phyloP scores from a whole-genome alignment of 2,888 invertebrate genomes.

The Boloria euphrosyne region DNA sequence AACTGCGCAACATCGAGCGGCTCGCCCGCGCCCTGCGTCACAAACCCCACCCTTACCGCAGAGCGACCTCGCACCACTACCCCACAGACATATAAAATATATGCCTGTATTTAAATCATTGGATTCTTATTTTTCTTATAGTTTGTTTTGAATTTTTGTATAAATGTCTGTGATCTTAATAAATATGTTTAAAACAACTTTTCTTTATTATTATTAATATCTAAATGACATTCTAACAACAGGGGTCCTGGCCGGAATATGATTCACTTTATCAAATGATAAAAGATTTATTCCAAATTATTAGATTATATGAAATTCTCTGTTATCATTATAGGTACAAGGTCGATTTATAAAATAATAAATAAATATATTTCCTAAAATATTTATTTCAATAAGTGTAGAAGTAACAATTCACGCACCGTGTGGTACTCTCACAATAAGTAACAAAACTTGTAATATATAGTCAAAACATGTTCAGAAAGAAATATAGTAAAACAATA shows the following conservation, averaged over 20 bases:
- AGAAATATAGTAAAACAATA: conserved; percentile 58
- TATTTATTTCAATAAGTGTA: conserved; percentile 59
- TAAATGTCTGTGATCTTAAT: too few species aligned
- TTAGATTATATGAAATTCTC: not conserved
- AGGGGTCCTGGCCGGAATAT: too few species aligned
- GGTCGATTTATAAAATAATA: conserved; percentile 13
- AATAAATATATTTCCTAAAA: conserved; percentile 43
- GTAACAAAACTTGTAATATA: conserved; percentile 52
- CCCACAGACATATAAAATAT: not conserved
- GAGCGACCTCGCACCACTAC: not conserved
- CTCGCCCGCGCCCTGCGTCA: conserved; percentile 55
- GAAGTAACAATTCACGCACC: conserved; percentile 68
- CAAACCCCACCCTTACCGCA: conserved; percentile 4
- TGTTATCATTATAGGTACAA: not conserved
- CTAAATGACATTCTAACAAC: too few species aligned
- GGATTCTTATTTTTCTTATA: too few species aligned
- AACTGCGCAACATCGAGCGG: conserved; percentile 54
- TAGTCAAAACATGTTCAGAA: conserved; percentile 39
- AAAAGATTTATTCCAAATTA: not conserved
- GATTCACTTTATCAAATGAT: too few species aligned
- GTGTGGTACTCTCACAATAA: conserved; percentile 59
- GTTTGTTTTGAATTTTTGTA: too few species aligned
- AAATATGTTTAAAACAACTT: too few species aligned
- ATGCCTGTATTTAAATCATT: not conserved
- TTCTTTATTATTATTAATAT: too few species aligned